Evolutionary conservation across 2,113 vertebrate genomes (phyloP).

Genomic region (Albula glossodonta): DNA sequence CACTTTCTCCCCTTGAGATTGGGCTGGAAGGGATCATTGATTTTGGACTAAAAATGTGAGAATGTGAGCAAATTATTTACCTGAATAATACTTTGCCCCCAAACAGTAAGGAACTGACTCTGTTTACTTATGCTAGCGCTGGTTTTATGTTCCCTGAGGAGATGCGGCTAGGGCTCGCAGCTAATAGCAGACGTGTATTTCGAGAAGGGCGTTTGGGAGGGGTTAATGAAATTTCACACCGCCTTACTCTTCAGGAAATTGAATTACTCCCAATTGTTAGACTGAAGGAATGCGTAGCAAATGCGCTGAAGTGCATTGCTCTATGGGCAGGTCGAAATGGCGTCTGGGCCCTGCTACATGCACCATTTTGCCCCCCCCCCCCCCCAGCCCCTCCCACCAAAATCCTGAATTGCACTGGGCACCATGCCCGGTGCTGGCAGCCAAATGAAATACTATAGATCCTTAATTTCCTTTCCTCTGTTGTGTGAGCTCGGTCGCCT

Average conservation of each 20-base stretch:
- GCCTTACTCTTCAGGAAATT: conserved; percentile 62
- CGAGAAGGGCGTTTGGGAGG: conserved; percentile 22
- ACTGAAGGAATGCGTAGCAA: conserved; percentile 68
- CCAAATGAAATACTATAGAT: neutral
- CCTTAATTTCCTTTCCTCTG: conserved; percentile 3
- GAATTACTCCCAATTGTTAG: conserved; percentile 63
- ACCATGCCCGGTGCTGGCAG: conserved; percentile 47
- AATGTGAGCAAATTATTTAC: neutral
- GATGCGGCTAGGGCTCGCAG: conserved; percentile 27
- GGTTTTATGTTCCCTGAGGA: neutral
- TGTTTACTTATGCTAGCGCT: neutral
- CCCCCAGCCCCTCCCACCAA: neutral
- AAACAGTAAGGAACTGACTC: conserved; percentile 51
- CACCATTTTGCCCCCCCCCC: neutral
- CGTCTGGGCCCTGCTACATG: conserved; percentile 27
- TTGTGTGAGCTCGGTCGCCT: neutral
- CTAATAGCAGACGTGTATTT: conserved; percentile 13
- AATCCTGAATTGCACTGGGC: conserved; percentile 56
- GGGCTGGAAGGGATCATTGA: neutral
- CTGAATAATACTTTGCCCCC: conserved; percentile 29
- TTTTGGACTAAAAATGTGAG: neutral
- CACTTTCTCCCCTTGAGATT: neutral
- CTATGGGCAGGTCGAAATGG: conserved; percentile 44
- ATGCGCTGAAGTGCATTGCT: conserved; percentile 62
- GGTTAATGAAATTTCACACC: conserved; percentile 65